phyloP scores from a whole-genome alignment of 2,113 vertebrate species.

The Microcebus griseorufus region DNA sequence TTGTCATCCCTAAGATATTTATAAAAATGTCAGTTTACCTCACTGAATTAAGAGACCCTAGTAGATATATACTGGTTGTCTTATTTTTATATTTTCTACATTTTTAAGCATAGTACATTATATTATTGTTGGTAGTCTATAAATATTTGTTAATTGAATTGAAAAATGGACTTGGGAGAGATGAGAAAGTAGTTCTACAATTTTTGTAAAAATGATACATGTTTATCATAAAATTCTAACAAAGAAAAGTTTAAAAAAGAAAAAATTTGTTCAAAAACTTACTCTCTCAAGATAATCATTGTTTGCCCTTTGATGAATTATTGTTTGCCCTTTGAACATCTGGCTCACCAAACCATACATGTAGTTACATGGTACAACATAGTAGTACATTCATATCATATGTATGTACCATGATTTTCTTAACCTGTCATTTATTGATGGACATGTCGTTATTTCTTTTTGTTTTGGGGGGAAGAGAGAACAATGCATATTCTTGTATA shows the following conservation, averaged over 20 bases:
- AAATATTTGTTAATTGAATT: slow-evolving; percentile 39
- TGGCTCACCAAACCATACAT: background rate
- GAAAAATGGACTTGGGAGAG: background rate
- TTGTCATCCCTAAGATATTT: slow-evolving; percentile 14
- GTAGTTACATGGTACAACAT: background rate
- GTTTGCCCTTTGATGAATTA: background rate
- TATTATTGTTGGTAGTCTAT: background rate
- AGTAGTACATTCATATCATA: background rate
- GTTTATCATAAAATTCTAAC: slow-evolving; percentile 23
- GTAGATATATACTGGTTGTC: background rate
- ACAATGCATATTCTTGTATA: background rate
- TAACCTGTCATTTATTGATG: background rate
- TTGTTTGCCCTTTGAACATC: background rate
- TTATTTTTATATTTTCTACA: slow-evolving; percentile 34
- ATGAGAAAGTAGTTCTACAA: background rate
- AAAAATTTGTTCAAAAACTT: background rate
- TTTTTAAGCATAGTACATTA: slow-evolving; percentile 17
- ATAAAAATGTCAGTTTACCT: slow-evolving; percentile 21
- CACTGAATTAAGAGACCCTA: background rate
- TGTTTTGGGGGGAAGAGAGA: background rate
- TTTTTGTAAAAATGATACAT: slow-evolving; percentile 30
- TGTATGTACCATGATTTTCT: background rate
- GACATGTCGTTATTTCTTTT: slow-evolving; percentile 6
- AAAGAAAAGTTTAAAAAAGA: slow-evolving; percentile 32
- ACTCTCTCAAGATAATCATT: background rate